These are phyloP conservation scores for Crossocerus cetratus DNA, from an alignment of 2,888 invertebrate species.

Conservation along the genomic window DNA sequence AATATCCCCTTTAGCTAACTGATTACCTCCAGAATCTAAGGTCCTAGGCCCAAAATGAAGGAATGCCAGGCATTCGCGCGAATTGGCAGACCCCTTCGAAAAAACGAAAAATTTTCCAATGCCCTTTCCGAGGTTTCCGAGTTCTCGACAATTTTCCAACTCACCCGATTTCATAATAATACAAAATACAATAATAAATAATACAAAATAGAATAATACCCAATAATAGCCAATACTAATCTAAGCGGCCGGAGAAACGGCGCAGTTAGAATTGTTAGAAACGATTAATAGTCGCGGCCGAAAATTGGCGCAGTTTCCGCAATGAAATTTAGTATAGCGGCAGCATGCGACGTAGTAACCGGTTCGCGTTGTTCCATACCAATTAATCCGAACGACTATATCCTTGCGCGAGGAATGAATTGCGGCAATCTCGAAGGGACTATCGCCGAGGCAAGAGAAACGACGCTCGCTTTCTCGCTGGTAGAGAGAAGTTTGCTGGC, in stretches of 20 bases:
- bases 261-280: neutral
- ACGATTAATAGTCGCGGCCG: slow-evolving; percentile 38
- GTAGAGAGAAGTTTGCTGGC: slow-evolving; percentile 37
- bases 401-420: slow-evolving; percentile 67
- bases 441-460: slow-evolving; percentile 27
- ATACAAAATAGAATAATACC: no score
- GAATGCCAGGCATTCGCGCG: no score
- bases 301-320: slow-evolving; percentile 36
- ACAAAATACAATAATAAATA: no score
- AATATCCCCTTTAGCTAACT: no score
- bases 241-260: neutral
- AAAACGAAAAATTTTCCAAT: no score
- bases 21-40: no score
- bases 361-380: slow-evolving; percentile 36
- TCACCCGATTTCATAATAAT: no score
- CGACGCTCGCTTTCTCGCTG: neutral
- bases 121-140: no score
- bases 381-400: slow-evolving; percentile 74
- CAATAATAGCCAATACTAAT: no score
- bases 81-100: no score
- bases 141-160: no score
- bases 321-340: slow-evolving; percentile 14
- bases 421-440: slow-evolving; percentile 46
- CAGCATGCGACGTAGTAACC: neutral
- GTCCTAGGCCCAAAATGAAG: no score